Evolutionary conservation across 2,888 invertebrate genomes (phyloP), one percentile per base, ranked within the genome.

Genomic region (Osmoderma eremita): DNA sequence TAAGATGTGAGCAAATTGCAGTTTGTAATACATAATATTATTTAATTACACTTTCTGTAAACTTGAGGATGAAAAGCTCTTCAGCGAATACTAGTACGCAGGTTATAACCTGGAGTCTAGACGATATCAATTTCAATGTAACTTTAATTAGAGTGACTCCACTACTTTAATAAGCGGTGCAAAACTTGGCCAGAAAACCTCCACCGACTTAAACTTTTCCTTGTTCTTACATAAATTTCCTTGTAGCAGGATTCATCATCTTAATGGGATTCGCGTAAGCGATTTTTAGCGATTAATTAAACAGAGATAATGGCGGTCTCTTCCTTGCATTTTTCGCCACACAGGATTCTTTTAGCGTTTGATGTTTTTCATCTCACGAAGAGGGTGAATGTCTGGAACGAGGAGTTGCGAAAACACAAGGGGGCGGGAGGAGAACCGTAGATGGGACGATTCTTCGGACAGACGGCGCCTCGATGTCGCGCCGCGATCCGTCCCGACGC

Each of bases 81-180:
- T n/a, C n/a, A n/a, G n/a, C n/a, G n/a, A n/a, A n/a, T n/a, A n/a
- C n/a, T n/a, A n/a, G n/a, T n/a, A n/a, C 30, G 30, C 30, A 6
- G 1, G 30, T 10, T 8, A 10, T 30, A 30, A 6, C 38, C 17
- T 3, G 18, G 10, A 24, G 45, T 45, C 45, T 61, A 61, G 58
- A 61, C 58, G 30, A 30, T 41, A 61, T 61, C 30, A 45, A 61
- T 61, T 61, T 53, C 38, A 53, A 53, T 53, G 45, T 18, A 45
- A 61, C 30, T 45, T 36, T 61, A 61, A 36, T 61, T 61, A 15
- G 45, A 45, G 45, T 42, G 42, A 30, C 42, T 13, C 56, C 10
- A 6, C 3, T 30, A 30, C 30, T 30, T 30, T 56, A 41, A 18
- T 41, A 41, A 58, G 8, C 22, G 17, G 48, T 15, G 8, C n/a